Base-by-base conservation (phyloP, 1,140 invertebrate species). In the Anastrepha ludens region DNA sequence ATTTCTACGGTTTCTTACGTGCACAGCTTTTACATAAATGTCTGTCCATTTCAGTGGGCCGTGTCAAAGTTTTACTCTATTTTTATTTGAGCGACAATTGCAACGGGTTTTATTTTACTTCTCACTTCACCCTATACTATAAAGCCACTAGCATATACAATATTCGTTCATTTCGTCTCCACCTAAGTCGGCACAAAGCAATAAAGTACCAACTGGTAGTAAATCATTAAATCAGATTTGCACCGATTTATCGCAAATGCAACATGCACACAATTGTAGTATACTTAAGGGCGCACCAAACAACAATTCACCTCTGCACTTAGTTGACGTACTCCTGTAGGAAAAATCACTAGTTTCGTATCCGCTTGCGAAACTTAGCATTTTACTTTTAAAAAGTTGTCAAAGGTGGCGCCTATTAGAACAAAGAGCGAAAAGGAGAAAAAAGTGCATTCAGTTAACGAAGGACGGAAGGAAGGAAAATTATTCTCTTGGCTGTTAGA, bases 191-290 rank as follows among this genome's bases (percentile, higher is more conserved):
- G 50, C 50, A 6, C 50, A 55, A 55, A 55, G 50, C 50, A 74
- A 74, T 74, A 81, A 81, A 81, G 47, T 41, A 81, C n/a, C 74
- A 81, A 81, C 74, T 55, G 9, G 74, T 58, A 55, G 74, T 58
- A 55, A 81, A 81, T 81, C 74, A 81, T 81, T 50, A 81, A 81
- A 81, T 58, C 74, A 55, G 74, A 81, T 81, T 81, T 81, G 74
- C 74, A 81, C 44, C 74, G 74, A 81, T 81, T 81, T 81, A 47
- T 47, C 47, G n/a, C 47, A 13, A 81, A 15, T 29, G 4, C 74
- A 8, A 58, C 74, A 81, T 55, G 74, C 50, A 81, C 47, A 81
- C 44, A 81, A 81, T 50, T 55, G n/a, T 81, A 81, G 47, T 47
- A 15, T 81, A 81, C 74, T 81, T 81, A 81, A 50, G 17, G 74